Evolutionary conservation across 2,797 vertebrate genomes (phyloP).

Genomic region (Rallus crepitans): DNA sequence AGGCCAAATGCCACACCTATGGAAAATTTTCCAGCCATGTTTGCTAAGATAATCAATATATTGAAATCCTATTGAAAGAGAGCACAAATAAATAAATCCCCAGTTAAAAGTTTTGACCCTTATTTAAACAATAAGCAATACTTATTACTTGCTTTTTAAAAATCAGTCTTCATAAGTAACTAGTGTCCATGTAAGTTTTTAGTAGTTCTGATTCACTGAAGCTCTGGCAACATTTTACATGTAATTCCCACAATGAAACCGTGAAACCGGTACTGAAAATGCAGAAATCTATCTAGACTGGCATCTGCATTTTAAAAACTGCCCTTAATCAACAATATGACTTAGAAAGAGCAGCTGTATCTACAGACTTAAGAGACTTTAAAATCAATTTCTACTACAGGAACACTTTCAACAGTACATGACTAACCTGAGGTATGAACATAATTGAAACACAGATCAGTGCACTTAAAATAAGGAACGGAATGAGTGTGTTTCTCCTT

Average conservation of each 20-base stretch:
- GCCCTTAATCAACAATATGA: neutral
- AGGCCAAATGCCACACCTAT: slow-evolving; percentile 92
- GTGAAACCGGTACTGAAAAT: slow-evolving; percentile 15
- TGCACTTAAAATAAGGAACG: slow-evolving; percentile 86
- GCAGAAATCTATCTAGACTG: neutral
- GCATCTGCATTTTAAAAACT: neutral
- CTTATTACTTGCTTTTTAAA: neutral
- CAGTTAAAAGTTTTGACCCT: neutral
- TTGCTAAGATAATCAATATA: slow-evolving; percentile 77
- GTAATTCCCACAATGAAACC: neutral
- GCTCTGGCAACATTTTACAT: neutral
- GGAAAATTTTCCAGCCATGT: slow-evolving; percentile 91
- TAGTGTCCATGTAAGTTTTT: neutral
- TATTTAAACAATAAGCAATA: slow-evolving; percentile 11
- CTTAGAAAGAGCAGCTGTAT: neutral
- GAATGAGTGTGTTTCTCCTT: slow-evolving; percentile 88
- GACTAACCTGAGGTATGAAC: slow-evolving; percentile 85
- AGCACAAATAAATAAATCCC: slow-evolving; percentile 26
- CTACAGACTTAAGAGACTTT: neutral
- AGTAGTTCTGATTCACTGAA: neutral
- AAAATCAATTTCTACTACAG: neutral
- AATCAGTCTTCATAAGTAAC: neutral
- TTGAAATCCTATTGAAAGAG: slow-evolving; percentile 63
- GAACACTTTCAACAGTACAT: neutral
- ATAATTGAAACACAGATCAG: slow-evolving; percentile 86